A percentile compares a stretch with the other conserved stretches of the same genome.
Conservation (phyloP, 2,888 invertebrate genomes). For the Mythimna albipuncta region DNA sequence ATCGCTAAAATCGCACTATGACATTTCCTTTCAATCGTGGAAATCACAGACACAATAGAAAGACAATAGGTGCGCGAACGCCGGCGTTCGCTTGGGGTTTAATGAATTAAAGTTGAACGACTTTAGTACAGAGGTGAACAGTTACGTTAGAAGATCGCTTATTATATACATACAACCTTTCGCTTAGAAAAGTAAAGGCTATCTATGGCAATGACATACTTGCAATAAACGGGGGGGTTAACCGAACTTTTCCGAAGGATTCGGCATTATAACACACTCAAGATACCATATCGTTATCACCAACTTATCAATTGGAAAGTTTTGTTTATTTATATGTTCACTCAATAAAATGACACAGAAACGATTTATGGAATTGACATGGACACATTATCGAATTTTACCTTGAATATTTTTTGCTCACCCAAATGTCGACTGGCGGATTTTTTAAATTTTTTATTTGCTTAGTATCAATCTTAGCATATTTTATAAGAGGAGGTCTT, state of each 20-base stretch:
- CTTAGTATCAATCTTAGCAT: too few relatives aligned
- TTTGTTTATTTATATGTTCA: constrained; percentile 44
- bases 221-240: not conserved
- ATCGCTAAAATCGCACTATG: too few relatives aligned
- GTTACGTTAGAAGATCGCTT: too few relatives aligned
- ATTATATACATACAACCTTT: too few relatives aligned
- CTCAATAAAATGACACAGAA: constrained; percentile 23
- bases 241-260: constrained; percentile 3
- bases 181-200: not conserved
- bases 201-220: not conserved
- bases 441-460: not conserved
- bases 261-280: not conserved
- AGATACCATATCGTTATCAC: constrained; percentile 8
- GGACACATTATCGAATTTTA: not conserved
- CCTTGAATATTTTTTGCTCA: constrained; percentile 5
- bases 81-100: too few relatives aligned
- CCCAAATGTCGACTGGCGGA: not conserved
- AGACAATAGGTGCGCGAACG: too few relatives aligned
- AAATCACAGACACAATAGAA: too few relatives aligned
- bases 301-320: constrained; percentile 31
- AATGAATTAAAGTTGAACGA: too few relatives aligned
- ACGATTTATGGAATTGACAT: constrained; percentile 28
- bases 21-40: too few relatives aligned
- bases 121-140: too few relatives aligned
- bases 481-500: not conserved